Conservation (phyloP, 2,888 invertebrate genomes). For the Caenorhabditis japonica region DNA sequence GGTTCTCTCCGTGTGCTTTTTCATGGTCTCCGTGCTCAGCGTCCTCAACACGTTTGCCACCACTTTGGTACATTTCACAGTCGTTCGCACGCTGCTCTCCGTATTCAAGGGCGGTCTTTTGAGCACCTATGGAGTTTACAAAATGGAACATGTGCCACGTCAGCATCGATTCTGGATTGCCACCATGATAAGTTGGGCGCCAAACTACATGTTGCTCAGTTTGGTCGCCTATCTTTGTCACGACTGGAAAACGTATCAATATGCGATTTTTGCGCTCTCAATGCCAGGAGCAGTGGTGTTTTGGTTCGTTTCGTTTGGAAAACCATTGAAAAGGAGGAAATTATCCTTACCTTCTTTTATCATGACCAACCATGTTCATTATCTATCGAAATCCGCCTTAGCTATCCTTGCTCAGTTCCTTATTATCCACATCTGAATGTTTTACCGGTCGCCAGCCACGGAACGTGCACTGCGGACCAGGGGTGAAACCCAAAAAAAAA, state of each 20-base stretch:
- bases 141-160: constrained; percentile 73
- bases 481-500: too few species aligned
- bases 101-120: constrained; percentile 73
- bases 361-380: too few species aligned
- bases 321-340: too few species aligned
- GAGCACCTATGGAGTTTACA: constrained; percentile 66
- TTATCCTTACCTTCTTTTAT: too few species aligned
- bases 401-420: too few species aligned
- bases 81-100: constrained; percentile 67
- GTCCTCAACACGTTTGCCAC: constrained; percentile 29
- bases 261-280: constrained; percentile 60
- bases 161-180: constrained; percentile 73
- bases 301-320: constrained; percentile 50
- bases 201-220: constrained; percentile 71
- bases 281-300: constrained; percentile 68
- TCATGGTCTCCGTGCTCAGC: constrained; percentile 46
- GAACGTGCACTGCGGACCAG: too few species aligned
- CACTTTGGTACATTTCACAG: constrained; percentile 63
- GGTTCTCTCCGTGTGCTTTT: constrained; percentile 50
- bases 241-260: constrained; percentile 71
- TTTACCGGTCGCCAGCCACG: too few species aligned
- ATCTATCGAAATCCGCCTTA: too few species aligned
- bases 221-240: constrained; percentile 62
- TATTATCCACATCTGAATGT: too few species aligned
- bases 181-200: constrained; percentile 72